A percentile compares a stretch with the other conserved stretches of the same genome.
phyloP scores from a whole-genome alignment of 2,888 invertebrate species.

The Rotaria socialis region DNA sequence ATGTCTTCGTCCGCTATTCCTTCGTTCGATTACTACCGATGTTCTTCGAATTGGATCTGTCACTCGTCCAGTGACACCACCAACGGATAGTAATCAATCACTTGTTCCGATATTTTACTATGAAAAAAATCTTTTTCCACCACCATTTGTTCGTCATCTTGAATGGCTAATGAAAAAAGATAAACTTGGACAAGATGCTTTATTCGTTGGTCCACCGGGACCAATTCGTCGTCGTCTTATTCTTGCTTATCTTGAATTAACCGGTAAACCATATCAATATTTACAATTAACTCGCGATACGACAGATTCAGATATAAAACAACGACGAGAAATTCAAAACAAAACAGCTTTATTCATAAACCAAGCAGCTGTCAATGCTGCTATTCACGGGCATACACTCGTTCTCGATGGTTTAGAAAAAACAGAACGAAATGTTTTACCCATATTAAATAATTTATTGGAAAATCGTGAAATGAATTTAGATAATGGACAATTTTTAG shows the following conservation, averaged over 20 bases:
- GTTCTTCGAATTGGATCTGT: slow-evolving; percentile 35
- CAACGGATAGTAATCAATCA: not conserved
- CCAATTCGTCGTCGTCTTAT: slow-evolving; percentile 75
- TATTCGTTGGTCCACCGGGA: slow-evolving; percentile 85
- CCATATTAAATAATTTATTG: slow-evolving; percentile 86
- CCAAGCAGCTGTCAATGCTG: slow-evolving; percentile 90
- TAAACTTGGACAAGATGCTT: slow-evolving; percentile 84
- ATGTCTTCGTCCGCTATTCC: not conserved
- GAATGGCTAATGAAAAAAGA: slow-evolving; percentile 94
- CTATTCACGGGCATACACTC: slow-evolving; percentile 77
- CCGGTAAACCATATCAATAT: slow-evolving; percentile 83
- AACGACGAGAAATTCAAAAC: slow-evolving; percentile 79
- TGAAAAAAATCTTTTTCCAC: slow-evolving; percentile 56
- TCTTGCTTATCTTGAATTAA: slow-evolving; percentile 66
- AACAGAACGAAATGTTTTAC: slow-evolving; percentile 90
- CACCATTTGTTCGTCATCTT: slow-evolving; percentile 73
- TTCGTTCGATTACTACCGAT: not conserved
- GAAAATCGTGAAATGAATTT: slow-evolving; percentile 97
- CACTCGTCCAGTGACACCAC: not conserved
- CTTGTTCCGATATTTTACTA: slow-evolving; percentile 3
- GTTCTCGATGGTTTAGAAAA: slow-evolving; percentile 93
- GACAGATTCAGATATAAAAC: slow-evolving; percentile 92
- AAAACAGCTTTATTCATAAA: slow-evolving; percentile 87
- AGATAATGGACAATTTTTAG: slow-evolving; percentile 87
- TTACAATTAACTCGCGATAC: slow-evolving; percentile 88